A percentile compares a stretch with the other conserved stretches of the same genome.
Evolutionary conservation across 2,797 vertebrate species (phyloP).

Genomic region (Pipistrellus kuhlii): DNA sequence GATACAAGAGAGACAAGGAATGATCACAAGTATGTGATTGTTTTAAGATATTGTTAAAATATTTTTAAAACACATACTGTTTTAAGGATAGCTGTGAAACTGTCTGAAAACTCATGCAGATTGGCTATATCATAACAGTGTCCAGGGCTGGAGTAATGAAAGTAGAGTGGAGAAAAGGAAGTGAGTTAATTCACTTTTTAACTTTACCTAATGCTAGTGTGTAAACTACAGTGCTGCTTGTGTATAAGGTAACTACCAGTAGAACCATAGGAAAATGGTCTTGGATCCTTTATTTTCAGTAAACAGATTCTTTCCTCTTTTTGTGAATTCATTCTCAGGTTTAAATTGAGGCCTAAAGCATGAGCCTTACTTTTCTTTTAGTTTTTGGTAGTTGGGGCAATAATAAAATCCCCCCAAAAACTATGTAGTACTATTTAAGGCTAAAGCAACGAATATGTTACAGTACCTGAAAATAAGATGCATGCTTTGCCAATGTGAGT

Average conservation of each 20-base stretch:
- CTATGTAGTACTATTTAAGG: not conserved
- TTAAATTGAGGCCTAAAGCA: not conserved
- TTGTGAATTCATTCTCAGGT: conserved; percentile 6
- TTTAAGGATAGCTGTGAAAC: not conserved
- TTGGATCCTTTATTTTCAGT: not conserved
- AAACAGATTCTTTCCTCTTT: not conserved
- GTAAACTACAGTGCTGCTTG: not conserved
- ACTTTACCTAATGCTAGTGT: not conserved
- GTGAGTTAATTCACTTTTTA: not conserved
- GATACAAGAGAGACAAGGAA: not conserved
- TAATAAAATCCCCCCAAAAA: not conserved
- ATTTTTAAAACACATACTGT: not conserved
- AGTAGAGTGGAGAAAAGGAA: not conserved
- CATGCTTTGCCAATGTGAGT: not conserved
- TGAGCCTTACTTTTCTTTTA: conserved; percentile 13
- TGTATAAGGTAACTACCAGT: not conserved
- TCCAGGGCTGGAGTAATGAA: not conserved
- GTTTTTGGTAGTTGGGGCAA: not conserved
- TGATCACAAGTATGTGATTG: not conserved
- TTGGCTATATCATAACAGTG: not conserved
- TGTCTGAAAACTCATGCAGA: not conserved
- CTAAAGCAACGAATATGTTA: not conserved
- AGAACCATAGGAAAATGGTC: not conserved
- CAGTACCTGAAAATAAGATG: not conserved
- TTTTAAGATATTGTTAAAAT: not conserved